Conservation (phyloP, 2,797 vertebrate genomes). For the Cyclura pinguis region DNA sequence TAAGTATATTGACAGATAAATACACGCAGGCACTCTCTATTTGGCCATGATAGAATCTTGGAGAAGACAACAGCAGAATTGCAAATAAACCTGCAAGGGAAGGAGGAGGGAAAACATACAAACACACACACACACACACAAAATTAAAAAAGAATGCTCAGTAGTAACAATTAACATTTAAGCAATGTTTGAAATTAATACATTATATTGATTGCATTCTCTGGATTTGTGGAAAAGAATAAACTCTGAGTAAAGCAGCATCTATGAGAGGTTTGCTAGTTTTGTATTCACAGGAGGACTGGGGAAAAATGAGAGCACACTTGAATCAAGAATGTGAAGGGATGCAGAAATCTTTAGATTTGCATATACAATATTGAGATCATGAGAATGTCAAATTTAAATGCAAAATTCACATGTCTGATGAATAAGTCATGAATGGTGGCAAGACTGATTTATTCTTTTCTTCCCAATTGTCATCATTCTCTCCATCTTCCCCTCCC, state of each 20-base stretch:
- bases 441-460: constrained; percentile 74
- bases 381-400: constrained; percentile 83
- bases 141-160: accelerated
- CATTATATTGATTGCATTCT: constrained; percentile 18
- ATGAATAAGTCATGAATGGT: constrained; percentile 81
- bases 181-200: constrained; percentile 40
- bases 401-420: constrained; percentile 81
- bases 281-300: constrained; percentile 65
- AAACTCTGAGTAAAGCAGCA: constrained; percentile 52
- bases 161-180: constrained; percentile 28
- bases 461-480: constrained; percentile 67
- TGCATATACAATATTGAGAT: constrained; percentile 84
- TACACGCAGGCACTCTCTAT: constrained; percentile 17
- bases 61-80: constrained; percentile 44
- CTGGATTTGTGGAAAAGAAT: constrained; percentile 26
- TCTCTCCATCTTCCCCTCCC: constrained; percentile 43
- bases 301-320: constrained; percentile 52
- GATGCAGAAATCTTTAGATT: constrained; percentile 78
- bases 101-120: constrained; percentile 14
- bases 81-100: constrained; percentile 37
- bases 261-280: accelerated
- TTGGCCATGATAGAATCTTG: constrained; percentile 38
- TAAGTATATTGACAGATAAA: constrained; percentile 10
- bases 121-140: background rate
- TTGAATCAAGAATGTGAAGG: constrained; percentile 71